phyloP scores from a whole-genome alignment of 2,113 vertebrate genomes.

The Cacatua alba region DNA sequence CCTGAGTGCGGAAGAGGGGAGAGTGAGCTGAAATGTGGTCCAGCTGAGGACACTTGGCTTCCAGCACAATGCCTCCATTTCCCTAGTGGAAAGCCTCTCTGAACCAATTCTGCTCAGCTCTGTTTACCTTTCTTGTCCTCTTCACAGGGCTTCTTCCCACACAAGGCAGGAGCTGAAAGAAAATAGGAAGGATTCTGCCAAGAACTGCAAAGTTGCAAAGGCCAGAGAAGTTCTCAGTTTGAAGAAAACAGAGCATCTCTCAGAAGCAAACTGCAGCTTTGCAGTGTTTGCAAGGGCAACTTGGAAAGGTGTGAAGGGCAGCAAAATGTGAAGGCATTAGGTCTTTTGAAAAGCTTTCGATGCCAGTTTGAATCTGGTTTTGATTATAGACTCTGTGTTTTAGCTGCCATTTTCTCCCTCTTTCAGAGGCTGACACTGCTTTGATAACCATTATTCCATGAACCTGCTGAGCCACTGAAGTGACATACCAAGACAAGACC shows the following conservation, averaged over 20 bases:
- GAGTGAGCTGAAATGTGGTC: background rate
- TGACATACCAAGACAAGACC: background rate
- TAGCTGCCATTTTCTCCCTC: background rate
- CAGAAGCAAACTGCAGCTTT: background rate
- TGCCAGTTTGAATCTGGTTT: background rate
- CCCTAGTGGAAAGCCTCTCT: background rate
- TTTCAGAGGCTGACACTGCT: background rate
- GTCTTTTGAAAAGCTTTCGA: background rate
- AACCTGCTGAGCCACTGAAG: background rate
- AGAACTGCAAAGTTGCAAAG: background rate
- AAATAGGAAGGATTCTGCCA: background rate
- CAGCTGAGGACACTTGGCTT: conserved; percentile 4
- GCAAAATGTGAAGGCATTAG: background rate
- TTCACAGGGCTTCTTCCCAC: background rate
- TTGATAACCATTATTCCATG: background rate
- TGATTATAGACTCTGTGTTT: background rate
- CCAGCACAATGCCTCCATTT: background rate
- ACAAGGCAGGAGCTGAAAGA: background rate
- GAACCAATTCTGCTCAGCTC: background rate
- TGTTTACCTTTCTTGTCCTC: conserved; percentile 22
- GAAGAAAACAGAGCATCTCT: background rate
- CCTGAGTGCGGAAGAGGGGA: background rate
- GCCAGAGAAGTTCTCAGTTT: background rate
- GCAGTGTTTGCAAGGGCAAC: fast-evolving
- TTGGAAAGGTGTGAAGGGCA: background rate